phyloP scores from a whole-genome alignment of 2,113 vertebrate genomes.

The Aythya baeri region DNA sequence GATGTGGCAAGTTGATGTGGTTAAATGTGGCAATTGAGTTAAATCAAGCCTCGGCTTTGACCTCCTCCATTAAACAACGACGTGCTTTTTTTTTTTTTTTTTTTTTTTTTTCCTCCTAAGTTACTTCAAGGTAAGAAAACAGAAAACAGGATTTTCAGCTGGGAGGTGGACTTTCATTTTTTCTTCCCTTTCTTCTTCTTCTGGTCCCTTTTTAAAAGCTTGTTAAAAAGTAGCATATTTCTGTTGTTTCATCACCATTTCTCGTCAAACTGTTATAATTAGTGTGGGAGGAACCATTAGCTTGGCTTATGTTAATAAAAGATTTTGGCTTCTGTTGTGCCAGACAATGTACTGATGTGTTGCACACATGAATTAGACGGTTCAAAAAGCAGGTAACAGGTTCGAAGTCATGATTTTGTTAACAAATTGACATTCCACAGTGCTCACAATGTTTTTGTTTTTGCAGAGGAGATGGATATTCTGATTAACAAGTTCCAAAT shows the following conservation, averaged over 20 bases:
- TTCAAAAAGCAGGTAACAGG: slow-evolving; percentile 34
- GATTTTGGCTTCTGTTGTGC: background rate
- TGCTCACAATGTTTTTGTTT: background rate
- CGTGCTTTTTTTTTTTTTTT: background rate
- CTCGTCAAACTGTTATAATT: slow-evolving; percentile 10
- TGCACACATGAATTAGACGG: background rate
- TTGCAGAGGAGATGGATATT: background rate
- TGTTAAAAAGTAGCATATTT: background rate
- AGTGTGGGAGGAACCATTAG: slow-evolving; percentile 3
- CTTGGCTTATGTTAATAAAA: slow-evolving; percentile 9
- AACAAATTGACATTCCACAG: background rate
- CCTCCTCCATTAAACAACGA: background rate
- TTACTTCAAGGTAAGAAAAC: background rate
- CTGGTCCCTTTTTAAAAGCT: background rate
- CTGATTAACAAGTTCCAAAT: background rate
- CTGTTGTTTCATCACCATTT: background rate
- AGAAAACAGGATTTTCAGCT: background rate
- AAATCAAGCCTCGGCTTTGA: background rate
- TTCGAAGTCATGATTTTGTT: background rate
- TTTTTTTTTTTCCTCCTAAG: background rate
- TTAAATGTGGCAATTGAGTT: background rate
- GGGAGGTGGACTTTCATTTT: background rate
- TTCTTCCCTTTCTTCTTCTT: background rate
- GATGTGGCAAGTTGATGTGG: background rate
- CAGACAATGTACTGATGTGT: background rate